Evolutionary conservation across 2,113 vertebrate genomes (phyloP).

Genomic region (Orcinus orca): DNA sequence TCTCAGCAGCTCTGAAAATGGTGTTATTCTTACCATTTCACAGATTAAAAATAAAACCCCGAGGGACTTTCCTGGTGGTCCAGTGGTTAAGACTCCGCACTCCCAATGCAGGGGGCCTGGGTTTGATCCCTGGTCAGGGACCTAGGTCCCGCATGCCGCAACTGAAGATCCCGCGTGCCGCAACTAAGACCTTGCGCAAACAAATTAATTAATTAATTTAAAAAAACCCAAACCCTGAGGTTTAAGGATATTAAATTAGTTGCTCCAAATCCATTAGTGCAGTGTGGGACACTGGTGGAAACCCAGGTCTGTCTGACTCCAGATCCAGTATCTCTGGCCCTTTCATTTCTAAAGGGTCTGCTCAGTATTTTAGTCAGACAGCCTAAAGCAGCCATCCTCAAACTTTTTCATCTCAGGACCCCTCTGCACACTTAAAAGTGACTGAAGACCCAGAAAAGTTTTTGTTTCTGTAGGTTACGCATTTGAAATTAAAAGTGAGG

Average conservation of each 20-base stretch:
- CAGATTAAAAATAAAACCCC: background rate
- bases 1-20: background rate
- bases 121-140: too few relatives aligned
- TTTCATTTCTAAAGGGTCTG: background rate
- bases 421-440: background rate
- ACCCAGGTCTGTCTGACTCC: background rate
- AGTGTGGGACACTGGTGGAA: background rate
- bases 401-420: background rate
- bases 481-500: background rate
- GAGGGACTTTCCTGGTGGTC: background rate
- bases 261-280: background rate
- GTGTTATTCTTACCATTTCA: background rate
- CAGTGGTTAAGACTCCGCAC: too few relatives aligned
- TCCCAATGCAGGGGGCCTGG: too few relatives aligned
- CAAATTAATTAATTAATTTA: too few relatives aligned
- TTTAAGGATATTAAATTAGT: background rate
- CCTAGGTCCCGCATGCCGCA: too few relatives aligned
- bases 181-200: rapidly evolving
- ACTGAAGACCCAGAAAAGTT: background rate
- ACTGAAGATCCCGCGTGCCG: rapidly evolving
- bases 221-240: too few relatives aligned
- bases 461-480: background rate
- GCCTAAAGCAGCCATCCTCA: background rate
- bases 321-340: background rate
- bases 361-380: background rate